A percentile compares a stretch with the other conserved stretches of the same genome.
These are phyloP conservation scores for Tachystola acroxantha DNA, from an alignment of 2,888 invertebrate genomes.

Conservation along the genomic window DNA sequence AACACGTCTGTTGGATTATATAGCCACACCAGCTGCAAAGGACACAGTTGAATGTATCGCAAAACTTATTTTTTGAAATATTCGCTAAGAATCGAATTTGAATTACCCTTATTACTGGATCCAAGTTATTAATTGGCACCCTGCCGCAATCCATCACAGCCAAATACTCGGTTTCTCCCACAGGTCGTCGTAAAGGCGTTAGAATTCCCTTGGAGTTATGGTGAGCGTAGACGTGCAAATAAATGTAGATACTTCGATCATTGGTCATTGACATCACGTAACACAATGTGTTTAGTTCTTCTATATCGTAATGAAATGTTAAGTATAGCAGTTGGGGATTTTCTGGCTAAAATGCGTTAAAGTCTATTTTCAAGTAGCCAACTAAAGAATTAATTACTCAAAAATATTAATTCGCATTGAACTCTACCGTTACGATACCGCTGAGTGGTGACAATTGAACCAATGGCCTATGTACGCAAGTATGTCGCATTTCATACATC, in stretches of 20 bases:
- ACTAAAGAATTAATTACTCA: background rate
- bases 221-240: constrained; percentile 45
- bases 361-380: no score
- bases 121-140: constrained; percentile 69
- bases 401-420: background rate
- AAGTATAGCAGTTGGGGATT: constrained; percentile 43
- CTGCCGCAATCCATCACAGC: constrained; percentile 59
- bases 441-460: constrained; percentile 47
- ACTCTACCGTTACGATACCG: constrained; percentile 53
- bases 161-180: constrained; percentile 35
- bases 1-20: constrained; percentile 67
- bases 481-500: constrained; percentile 57
- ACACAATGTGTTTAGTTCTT: constrained; percentile 50
- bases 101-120: constrained; percentile 63
- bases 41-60: no score
- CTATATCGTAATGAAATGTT: constrained; percentile 43
- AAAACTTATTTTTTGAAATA: no score
- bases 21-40: constrained; percentile 58
- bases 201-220: constrained; percentile 44
- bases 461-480: constrained; percentile 51
- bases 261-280: constrained; percentile 60
- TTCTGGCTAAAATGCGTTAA: constrained; percentile 32
- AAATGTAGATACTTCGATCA: constrained; percentile 43
- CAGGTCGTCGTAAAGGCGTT: constrained; percentile 46
- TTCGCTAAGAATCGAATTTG: no score